Evolutionary conservation across 2,888 invertebrate species (phyloP), one percentile per base, ranked within the genome.

Genomic region (Serrognathus titanus): DNA sequence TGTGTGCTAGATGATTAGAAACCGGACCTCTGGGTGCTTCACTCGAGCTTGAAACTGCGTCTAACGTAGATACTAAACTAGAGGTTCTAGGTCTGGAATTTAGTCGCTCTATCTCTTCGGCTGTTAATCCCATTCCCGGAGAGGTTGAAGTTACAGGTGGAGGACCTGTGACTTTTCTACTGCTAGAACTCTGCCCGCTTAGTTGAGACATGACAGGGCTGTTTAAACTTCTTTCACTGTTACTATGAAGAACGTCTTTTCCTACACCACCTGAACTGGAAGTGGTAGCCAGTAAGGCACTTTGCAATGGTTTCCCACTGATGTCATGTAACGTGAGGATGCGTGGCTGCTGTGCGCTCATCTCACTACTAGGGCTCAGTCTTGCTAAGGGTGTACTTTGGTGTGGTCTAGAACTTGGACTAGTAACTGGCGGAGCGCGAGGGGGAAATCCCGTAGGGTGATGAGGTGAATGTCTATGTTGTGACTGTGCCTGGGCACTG

Each of bases 241-340:
- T 93, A 68, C 92, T 92, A 76, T 94, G 92, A 43, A 93, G 80
- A n/a, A 86, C 90, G 75, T 92, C 92, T 78, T 92, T 92, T 8
- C 91, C 91, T 1, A 91, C 92, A 2, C 91, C 91, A 1, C 92
- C 92, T 0, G 92, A 92, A 69, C 92, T 90, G 2, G 92, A 94
- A 1, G 93, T 92, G 3, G 94, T 94, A 3, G 94, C 94, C 57
- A 95, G 78, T 10, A 95, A 79, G 0, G 94, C 94, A 66, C 90
- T 92, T 74, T 94, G 94, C 48, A 94, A 76, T 0, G 94, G 94
- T 72, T 94, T 94, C 0, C 95, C 95, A 61, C 94, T 94, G 71
- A 95, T 94, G 73, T 95, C 95, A 75, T 94, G 92, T 37, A 95
- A 80, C 0, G 95, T 95, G n/a, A 95, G 79, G 69, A 96, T 96